Base-by-base conservation (phyloP, 2,113 vertebrate genomes). In the Centropus bengalensis region DNA sequence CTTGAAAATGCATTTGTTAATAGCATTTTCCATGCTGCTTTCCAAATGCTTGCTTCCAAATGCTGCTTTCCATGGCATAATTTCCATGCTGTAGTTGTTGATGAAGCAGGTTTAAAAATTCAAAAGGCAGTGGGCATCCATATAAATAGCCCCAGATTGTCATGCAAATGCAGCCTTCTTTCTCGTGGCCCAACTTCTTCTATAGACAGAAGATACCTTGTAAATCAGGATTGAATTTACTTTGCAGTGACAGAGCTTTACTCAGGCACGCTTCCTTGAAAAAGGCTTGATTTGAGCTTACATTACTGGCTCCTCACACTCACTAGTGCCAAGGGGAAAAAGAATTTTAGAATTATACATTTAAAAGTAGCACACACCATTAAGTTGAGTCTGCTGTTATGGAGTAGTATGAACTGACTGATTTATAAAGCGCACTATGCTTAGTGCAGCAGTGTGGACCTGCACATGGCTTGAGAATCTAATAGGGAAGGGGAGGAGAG, bases 401-500 rank as follows among this genome's bases (percentile, higher is more conserved):
- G 58, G 32, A 85, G 89, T 79, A 77, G 59, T 32, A 33, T 59
- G 67, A 94, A 88, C 47, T 94, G 75, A 85, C 86, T 96, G 95
- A 96, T 97, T 90, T 96, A 93, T 94, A 91, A 89, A 94, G 47
- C 40, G 47, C 36, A 32, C 6, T 49, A 44, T 80, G 78, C 36
- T 88, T 82, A 86, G 63, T 67, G 86, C 89, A 94, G 91, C 95
- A 95, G 86, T 77, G 91, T 8, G 19, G 75, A 82, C 92, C 84
- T 91, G 56, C 49, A 92, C 75, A 38, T 92, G 88, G 91, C 94
- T 91, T 91, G 89, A 55, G 93, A 93, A 47, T 80, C 79, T 74
- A 89, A 88, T 70, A 85, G 70, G 70, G 77, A 96, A 66, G 83
- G 86, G 88, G 86, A 91, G 88, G 91, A 94, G 86, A 93, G 71